A percentile compares a stretch with the other conserved stretches of the same genome.
These are phyloP conservation scores for Trypoxylon attenuatum DNA, from an alignment of 2,888 invertebrate species.

Conservation along the genomic window DNA sequence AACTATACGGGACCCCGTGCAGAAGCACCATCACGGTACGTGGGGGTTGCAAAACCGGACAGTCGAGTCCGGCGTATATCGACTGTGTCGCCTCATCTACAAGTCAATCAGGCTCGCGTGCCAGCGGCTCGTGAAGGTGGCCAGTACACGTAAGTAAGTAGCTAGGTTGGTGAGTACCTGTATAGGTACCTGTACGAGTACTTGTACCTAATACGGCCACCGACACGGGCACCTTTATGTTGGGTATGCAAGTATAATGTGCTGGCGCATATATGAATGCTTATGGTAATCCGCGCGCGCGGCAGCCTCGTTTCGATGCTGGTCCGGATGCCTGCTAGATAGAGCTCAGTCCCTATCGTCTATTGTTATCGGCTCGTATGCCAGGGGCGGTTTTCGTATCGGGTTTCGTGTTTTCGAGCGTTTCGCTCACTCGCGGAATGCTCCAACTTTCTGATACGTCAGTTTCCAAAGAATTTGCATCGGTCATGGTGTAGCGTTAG, in stretches of 20 bases:
- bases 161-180: constrained; percentile 43
- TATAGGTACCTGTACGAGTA: constrained; percentile 1
- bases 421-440: neutral
- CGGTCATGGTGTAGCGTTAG: no score
- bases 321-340: constrained; percentile 58
- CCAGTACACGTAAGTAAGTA: constrained; percentile 57
- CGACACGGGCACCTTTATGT: constrained; percentile 57
- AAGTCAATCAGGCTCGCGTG: constrained; percentile 74
- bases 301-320: constrained; percentile 66
- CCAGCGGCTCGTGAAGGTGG: constrained; percentile 66
- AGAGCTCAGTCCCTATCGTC: constrained; percentile 56
- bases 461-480: no score
- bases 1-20: no score
- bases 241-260: constrained; percentile 71
- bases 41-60: constrained; percentile 46
- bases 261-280: constrained; percentile 72
- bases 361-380: constrained; percentile 60
- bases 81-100: constrained; percentile 74
- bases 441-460: no score
- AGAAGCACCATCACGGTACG: no score
- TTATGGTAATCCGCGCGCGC: constrained; percentile 68
- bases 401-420: constrained; percentile 2
- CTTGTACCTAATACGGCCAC: constrained; percentile 45
- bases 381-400: constrained; percentile 30
- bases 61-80: constrained; percentile 60